phyloP scores from a whole-genome alignment of 2,888 invertebrate genomes.

The Aplocera efformata region DNA sequence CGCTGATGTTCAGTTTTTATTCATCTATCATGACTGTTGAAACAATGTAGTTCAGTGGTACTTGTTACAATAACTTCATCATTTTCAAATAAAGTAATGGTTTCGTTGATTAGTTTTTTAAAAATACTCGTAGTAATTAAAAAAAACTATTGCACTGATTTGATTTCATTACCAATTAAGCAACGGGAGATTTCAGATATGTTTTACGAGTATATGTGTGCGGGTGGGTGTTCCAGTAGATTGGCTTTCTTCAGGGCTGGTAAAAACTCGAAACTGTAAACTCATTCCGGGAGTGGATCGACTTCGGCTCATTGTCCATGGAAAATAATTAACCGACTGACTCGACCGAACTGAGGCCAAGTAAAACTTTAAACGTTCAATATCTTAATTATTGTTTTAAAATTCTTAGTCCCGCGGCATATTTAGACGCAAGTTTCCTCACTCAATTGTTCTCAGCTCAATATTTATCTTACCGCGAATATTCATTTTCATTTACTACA shows the following conservation, averaged over 20 bases:
- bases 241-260: slow-evolving; percentile 25
- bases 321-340: slow-evolving; percentile 74
- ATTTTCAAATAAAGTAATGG: no score
- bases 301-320: slow-evolving; percentile 65
- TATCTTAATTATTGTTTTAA: slow-evolving; percentile 35
- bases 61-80: no score
- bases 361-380: slow-evolving; percentile 44
- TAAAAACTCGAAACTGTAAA: slow-evolving; percentile 40
- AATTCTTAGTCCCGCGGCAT: slow-evolving; percentile 22
- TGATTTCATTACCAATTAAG: no score
- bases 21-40: no score
- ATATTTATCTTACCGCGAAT: neutral
- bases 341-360: slow-evolving; percentile 56
- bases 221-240: no score
- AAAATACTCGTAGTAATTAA: no score
- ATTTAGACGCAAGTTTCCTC: slow-evolving; percentile 28
- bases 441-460: neutral
- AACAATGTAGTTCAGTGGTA: no score
- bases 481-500: neutral
- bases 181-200: no score
- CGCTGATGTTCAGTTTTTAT: no score
- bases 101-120: no score
- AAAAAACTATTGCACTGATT: no score
- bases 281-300: slow-evolving; percentile 53
- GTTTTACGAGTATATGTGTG: no score